A percentile compares a stretch with the other conserved stretches of the same genome.
Evolutionary conservation across 2,888 invertebrate genomes (phyloP).

Genomic region (Tenthredo notha): DNA sequence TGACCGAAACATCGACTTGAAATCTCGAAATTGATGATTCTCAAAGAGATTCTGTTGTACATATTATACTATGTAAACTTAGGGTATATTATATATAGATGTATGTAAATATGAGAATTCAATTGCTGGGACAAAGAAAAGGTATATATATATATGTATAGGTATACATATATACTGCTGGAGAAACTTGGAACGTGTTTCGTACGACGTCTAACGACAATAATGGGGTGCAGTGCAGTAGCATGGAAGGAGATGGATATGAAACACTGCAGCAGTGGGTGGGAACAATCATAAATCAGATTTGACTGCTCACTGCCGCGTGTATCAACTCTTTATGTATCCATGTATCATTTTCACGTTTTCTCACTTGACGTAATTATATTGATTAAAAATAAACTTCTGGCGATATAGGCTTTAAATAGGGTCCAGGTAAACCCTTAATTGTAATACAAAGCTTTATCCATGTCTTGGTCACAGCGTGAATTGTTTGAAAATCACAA

Average conservation of each 20-base stretch:
- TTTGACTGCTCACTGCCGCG: slow-evolving; percentile 10
- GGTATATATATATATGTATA: too few relatives aligned
- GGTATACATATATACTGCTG: neutral
- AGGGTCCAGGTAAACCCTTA: neutral
- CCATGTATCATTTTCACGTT: neutral
- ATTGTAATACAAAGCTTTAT: neutral
- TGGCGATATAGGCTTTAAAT: neutral
- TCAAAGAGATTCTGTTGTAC: neutral
- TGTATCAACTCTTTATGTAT: neutral
- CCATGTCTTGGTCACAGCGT: neutral
- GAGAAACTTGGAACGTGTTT: neutral
- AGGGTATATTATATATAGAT: neutral
- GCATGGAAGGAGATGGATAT: neutral
- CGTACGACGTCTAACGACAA: neutral
- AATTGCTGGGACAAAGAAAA: neutral
- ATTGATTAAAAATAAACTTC: neutral
- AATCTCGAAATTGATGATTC: neutral
- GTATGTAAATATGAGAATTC: too few relatives aligned
- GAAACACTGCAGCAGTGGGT: neutral
- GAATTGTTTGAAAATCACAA: neutral
- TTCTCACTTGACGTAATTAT: slow-evolving; percentile 6
- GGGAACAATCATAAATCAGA: slow-evolving; percentile 18
- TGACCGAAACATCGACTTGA: neutral
- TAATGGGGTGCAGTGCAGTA: neutral
- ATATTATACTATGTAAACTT: neutral